Base-by-base conservation (phyloP, 1,140 invertebrate genomes). In the Trachymyrmex septentrionalis region DNA sequence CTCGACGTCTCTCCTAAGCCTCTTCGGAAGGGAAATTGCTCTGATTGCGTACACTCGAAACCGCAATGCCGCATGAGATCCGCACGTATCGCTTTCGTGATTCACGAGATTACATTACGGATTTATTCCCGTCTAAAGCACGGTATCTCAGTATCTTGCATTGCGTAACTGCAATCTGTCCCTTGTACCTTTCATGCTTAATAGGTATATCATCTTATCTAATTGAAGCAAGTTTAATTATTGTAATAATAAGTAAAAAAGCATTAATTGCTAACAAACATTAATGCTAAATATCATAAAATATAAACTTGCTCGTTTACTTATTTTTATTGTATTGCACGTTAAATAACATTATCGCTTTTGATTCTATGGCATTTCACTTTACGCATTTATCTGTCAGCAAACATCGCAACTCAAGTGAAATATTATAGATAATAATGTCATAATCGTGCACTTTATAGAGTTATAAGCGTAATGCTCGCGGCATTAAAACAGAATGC, bases 21-120 rank as follows among this genome's bases (percentile, higher is more conserved):
- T 57, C 34, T 67, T 71, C 38, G 66, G 44, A 34, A 81, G 66
- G 34, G 72, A 87, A 88, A 87, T 87, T 88, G 76, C 34, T 12
- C 57, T 71, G 66, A 72, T 85, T 87, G 72, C 27, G 69, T 75
- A 75, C 34, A 61, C 69, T 84, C 38, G 80, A 75, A 61, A 84
- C 69, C 69, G 19, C 80, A 82, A 61, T 61, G 69, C 38, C 57
- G 24, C 69, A 38, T 27, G 67, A 72, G 69, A 73, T 27, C 30
- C 19, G 27, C 19, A 61, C 9, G 38, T 75, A 61, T 38, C 67
- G n/a, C 76, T 19, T 38, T 9, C 24, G 55, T 61, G 57, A 84
- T 84, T 84, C 78, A 71, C 21, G 50, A 53, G 64, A 38, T 50
- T 76, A 76, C 19, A 44, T 67, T 53, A 66, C 27, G 38, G 55